phyloP scores from a whole-genome alignment of 1,140 invertebrate genomes.

The Tetragnatha versicolor region DNA sequence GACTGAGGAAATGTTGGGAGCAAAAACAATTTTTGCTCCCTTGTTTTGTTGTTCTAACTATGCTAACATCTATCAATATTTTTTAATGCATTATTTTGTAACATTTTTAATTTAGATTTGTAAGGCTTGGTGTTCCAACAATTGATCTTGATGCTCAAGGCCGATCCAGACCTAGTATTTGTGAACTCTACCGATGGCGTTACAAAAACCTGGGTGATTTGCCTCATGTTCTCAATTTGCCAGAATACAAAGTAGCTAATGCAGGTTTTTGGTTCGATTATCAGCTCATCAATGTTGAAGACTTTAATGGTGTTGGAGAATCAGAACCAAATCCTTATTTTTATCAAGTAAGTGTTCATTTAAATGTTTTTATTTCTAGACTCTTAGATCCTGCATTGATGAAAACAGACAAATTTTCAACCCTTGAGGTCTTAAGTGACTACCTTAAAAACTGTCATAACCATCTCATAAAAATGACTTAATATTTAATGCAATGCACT shows the following conservation, averaged over 20 bases:
- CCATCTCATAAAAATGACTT: too few relatives aligned
- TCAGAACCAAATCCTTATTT: slow-evolving; percentile 98
- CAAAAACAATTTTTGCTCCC: too few relatives aligned
- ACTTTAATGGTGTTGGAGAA: slow-evolving; percentile 97
- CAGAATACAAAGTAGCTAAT: slow-evolving; percentile 90
- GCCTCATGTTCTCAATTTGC: slow-evolving; percentile 79
- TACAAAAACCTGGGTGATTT: slow-evolving; percentile 96
- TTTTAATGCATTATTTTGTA: neutral
- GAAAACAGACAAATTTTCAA: too few relatives aligned
- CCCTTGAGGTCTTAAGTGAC: too few relatives aligned
- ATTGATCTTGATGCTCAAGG: slow-evolving; percentile 98
- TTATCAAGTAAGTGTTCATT: slow-evolving; percentile 76
- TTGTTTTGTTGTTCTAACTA: too few relatives aligned
- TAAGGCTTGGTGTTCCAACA: slow-evolving; percentile 93
- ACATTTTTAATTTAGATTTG: slow-evolving; percentile 69
- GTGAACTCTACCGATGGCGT: slow-evolving; percentile 95
- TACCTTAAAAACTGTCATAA: too few relatives aligned
- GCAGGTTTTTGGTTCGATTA: slow-evolving; percentile 90
- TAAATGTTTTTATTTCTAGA: neutral
- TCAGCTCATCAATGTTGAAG: slow-evolving; percentile 95
- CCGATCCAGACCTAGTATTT: slow-evolving; percentile 89
- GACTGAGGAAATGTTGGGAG: too few relatives aligned
- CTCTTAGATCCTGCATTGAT: neutral
- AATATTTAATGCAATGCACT: too few relatives aligned
- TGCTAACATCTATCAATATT: neutral